Base-by-base conservation (phyloP, 2,797 vertebrate species). In the Acestrorhynchus altus region DNA sequence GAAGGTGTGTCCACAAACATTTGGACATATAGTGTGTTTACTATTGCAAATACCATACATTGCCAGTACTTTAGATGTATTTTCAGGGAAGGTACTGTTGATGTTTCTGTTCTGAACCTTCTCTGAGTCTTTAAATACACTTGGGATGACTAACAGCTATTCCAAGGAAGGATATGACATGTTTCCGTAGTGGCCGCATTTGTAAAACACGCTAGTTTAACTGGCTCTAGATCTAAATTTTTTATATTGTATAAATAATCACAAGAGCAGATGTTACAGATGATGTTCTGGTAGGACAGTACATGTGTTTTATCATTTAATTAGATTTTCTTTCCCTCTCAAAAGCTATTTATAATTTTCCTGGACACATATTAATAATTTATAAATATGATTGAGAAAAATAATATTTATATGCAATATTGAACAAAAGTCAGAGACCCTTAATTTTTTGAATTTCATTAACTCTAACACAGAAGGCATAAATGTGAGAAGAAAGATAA, bases 181-280 rank as follows among this genome's bases (percentile, higher is more conserved):
- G 39, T 59, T 51, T 35, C 72, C 52, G 15, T 46, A 64, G 57
- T 59, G 49, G 8, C 4, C 10, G 2, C 18, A 13, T 18, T 61
- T 44, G 35, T 11, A n/a, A 22, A 42, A 13, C 8, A 46, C 31
- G 16, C 56, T 40, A 28, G 39, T 64, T 72, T 47, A 35, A 57
- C 70, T 60, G 57, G 20, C 52, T 40, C 16, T 8, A 74, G 54
- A 42, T 63, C 39, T 74, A 73, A 64, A 52, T 76, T 35, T 63
- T 57, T 64, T 40, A 67, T n/a, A 31, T 15, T 39, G 18, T 44
- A 64, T 57, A 56, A 44, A 15, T 40, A 60, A 52, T 51, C 35
- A 73, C 13, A 67, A 56, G 59, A 82, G 18, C 65, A 74, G 73
- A 56, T 83, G 82, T 74, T 74, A 49, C 39, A 78, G 75, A 78